Base-by-base conservation (phyloP, 2,888 invertebrate genomes). In the Epinotia demarniana region DNA sequence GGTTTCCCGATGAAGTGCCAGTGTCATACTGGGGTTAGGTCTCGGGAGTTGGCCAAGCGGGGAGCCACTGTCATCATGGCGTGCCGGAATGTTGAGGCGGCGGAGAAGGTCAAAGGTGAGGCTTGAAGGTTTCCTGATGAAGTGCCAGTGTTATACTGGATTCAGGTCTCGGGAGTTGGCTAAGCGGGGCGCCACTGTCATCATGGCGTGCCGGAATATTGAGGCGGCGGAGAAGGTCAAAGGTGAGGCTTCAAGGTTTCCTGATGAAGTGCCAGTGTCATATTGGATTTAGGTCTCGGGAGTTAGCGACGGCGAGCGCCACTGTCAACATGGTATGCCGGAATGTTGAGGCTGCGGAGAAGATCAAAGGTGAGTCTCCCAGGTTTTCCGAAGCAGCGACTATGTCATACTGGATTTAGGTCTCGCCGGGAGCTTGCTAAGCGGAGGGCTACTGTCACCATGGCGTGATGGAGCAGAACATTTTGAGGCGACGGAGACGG, bases 271-370 rank as follows among this genome's bases (percentile, higher is more conserved):
- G 27, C 4, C 3, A 2, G 9, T 57, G 9, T 18, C 57, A 9
- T 18, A 11, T 19, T 43, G 43, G 43, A 12, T 11, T 43, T 43
- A 27, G 0, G 96, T 33, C 97, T 0, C 94, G 94, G 79, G 96
- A 97, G 80, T 85, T 97, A 77, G 97, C 97, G 0, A 96, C 95
- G 79, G 94, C 97, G 81, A 97, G 97, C 5, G 98, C 98, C 0
- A 95, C 95, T 77, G 95, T 98, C 46, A 97, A 98, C 78, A 96
- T 98, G 96, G 98, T 98, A 0, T 98, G 98, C 87, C 94, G 98
- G 79, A 97, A 97, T 86, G 81, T 97, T 81, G 96, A 96, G 64
- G 95, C 95, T 0, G 98, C 97, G 8, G 96, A 96, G 84, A 95
- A 95, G 84, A 95, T 96, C 6, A 96, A 95, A 95, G 96, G 97